Base-by-base conservation (phyloP, 2,113 vertebrate genomes). In the Rhinopomastus cyanomelas region DNA sequence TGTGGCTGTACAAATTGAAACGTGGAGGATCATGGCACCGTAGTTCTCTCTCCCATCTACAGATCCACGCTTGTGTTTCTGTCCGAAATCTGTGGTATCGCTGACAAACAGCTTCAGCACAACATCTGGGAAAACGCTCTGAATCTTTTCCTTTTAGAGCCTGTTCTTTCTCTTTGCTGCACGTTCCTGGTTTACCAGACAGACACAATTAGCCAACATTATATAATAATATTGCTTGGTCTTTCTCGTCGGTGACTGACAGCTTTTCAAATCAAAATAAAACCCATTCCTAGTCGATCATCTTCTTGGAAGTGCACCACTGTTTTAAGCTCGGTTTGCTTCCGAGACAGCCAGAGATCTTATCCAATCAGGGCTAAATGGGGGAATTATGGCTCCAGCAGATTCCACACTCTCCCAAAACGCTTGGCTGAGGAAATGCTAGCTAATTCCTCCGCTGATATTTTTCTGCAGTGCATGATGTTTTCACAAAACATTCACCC, bases 221-320 rank as follows among this genome's bases (percentile, higher is more conserved):
- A 85, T 83, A 93, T 89, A 91, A 93, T 53, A 81, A 67, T 80
- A 56, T 60, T 75, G 61, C 82, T 90, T 81, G 69, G 88, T 89
- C 90, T 88, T 94, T 91, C 89, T 91, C 85, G 52, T 52, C 88
- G 49, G 67, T 97, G 88, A 95, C 67, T 94, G 95, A 95, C 93
- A 83, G 93, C 21, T 95, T 96, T 90, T 90, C 80, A 74, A 87
- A 95, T 95, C 95, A 92, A 87, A 93, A 93, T 94, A 93, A 97
- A 97, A 55, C 77, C 79, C 89, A 78, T 92, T 91, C 92, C 87
- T 69, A 88, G 94, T 86, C 48, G 11, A 94, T 93, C 93, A 94
- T 95, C 93, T 85, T 96, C 94, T 85, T 53, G 81, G 55, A 87
- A 49, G 46, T 12, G 86, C 22, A 1, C 69, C 89, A 37, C 91